phyloP scores from a whole-genome alignment of 2,888 invertebrate species.

The Trichopria drosophilae region DNA sequence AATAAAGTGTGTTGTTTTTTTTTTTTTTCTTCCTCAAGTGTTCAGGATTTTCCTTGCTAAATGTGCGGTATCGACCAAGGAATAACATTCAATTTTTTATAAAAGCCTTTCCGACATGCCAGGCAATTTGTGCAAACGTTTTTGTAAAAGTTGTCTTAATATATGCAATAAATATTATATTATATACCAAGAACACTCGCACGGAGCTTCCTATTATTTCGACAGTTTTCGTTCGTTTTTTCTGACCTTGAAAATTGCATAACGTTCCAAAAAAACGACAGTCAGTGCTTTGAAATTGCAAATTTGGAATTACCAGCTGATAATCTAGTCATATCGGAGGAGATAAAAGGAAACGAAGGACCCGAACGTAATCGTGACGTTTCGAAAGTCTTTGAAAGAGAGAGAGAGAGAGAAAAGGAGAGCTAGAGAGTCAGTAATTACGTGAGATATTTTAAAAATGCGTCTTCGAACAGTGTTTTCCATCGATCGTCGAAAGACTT shows the following conservation, averaged over 20 bases:
- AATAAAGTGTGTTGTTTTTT: slow-evolving; percentile 15
- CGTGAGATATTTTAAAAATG: no score
- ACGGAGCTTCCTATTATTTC: slow-evolving; percentile 4
- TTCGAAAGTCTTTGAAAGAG: slow-evolving; percentile 12
- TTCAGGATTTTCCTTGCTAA: slow-evolving; percentile 8
- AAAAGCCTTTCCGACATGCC: not conserved
- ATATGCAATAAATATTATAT: not conserved
- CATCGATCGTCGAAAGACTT: no score
- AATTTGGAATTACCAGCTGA: slow-evolving; percentile 31
- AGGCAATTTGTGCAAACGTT: slow-evolving; percentile 6
- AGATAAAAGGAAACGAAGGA: slow-evolving; percentile 10
- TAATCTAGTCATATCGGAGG: slow-evolving; percentile 36
- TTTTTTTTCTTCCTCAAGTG: slow-evolving; percentile 26
- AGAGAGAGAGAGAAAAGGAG: not conserved
- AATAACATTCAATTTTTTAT: slow-evolving; percentile 17
- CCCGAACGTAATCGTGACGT: not conserved
- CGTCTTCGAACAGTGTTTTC: no score
- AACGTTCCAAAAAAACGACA: slow-evolving; percentile 12
- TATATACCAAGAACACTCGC: not conserved
- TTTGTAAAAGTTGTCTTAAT: not conserved
- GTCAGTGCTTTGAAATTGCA: no score
- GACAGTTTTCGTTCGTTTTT: slow-evolving; percentile 8
- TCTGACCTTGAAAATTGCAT: no score
- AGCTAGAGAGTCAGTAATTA: no score
- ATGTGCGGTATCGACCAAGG: no score